Evolutionary conservation across 1,140 invertebrate genomes (phyloP), one percentile per base, ranked within the genome.

Genomic region (Mylabris phalerata): DNA sequence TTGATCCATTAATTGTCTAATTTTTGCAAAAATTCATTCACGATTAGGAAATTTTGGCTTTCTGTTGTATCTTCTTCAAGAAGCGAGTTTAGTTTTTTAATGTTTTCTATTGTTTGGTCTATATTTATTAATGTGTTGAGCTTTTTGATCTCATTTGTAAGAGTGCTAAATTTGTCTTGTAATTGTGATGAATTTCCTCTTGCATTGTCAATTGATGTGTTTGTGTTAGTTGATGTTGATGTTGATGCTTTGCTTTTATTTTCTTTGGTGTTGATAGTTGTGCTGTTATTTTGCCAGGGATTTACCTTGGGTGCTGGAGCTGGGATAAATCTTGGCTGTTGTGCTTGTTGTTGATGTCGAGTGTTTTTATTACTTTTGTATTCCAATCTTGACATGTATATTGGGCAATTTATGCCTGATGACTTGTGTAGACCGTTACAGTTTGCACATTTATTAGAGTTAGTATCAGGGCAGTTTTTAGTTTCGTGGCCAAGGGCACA

Each of bases 401-500:
- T 26, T 9, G 24, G 4, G 49, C 49, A 50, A 11, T 11, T 50
- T 4, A 27, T 9, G 0, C 1, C 9, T 7, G 9, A n/a, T 10
- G 67, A 71, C 48, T 65, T 64, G 47, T 74, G 68, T 4, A 51
- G 49, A n/a, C 55, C 67, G 2, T n/a, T n/a, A n/a, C n/a, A n/a
- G n/a, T n/a, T n/a, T n/a, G n/a, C n/a, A n/a, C n/a, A n/a, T n/a
- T n/a, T 50, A 50, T 42, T n/a, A 27, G 60, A 56, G 44, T 48
- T 65, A 4, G 38, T 58, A 26, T 13, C 71, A 74, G 0, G 70
- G 60, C n/a, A n/a, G n/a, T n/a, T n/a, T 19, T 48, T 64, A 1
- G 72, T 75, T 0, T 67, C 46, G 25, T 75, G 72, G 0, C 50
- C 39, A 54, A 55, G 60, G 13, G 66, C 64, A 60, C 73, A 75